Evolutionary conservation across 2,888 invertebrate genomes (phyloP), one percentile per base, ranked within the genome.

Genomic region (Mechanitis messenoides): DNA sequence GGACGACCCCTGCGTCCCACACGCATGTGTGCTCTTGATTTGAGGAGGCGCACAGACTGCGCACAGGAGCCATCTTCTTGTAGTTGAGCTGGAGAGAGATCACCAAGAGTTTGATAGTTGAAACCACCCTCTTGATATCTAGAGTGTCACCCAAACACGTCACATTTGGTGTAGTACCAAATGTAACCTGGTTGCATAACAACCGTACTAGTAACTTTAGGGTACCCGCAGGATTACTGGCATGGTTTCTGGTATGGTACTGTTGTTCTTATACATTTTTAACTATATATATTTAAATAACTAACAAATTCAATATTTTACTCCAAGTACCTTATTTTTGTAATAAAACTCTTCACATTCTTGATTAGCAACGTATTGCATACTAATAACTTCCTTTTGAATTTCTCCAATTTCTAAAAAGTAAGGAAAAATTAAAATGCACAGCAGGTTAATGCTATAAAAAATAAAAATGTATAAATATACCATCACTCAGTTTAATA

Each of bases 1-100:
- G 83, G 0, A 73, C 81, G 0, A 68, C 71, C 0, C 87, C 86
- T 0, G 70, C 73, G 57, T 86, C 86, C 85, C 86, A 86, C 3
- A 86, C 76, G 67, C 86, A 86, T 0, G 80, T 65, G 0, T 63
- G 60, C 35, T 65, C 55, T 0, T 38, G 53, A 5, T 69, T 65
- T 0, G 72, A 68, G 11, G 65, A 65, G 0, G 79, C 85, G 57
- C 86, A 86, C 2, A 83, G n/a, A 0, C 77, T 69, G 3, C 68
- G 69, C 2, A 70, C 55, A 0, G 84, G 85, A 1, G 69, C 68
- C 82, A 83, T 82, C 66, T 71, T 76, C n/a, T 70, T 64, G 57
- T 75, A 77, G 1, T 73, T 68, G 35, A 85, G 59, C 85, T 85
- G 71, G 9, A 6, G 35, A 35, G 35, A 5, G 2, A 35, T 35